These are phyloP conservation scores for Chloropsis cyanopogon DNA, from an alignment of 2,113 vertebrate genomes.

Conservation along the genomic window DNA sequence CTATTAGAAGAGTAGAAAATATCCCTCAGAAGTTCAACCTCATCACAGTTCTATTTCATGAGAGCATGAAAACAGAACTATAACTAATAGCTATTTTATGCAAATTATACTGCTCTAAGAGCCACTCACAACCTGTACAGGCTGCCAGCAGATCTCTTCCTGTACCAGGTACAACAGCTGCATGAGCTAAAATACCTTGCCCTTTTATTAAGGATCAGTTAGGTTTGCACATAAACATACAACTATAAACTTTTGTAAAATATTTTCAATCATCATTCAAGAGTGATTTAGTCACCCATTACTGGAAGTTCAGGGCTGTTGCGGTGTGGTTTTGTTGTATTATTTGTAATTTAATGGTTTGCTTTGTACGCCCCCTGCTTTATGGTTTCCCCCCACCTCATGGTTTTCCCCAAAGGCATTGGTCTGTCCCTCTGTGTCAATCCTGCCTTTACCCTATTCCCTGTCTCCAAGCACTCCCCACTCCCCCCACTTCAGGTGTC, in stretches of 20 bases:
- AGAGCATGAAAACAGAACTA: not conserved
- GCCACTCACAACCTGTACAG: not conserved
- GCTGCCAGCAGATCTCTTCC: not conserved
- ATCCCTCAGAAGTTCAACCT: not conserved
- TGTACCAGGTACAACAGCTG: rapidly evolving
- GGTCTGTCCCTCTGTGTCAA: too few species aligned
- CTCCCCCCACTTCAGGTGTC: too few species aligned
- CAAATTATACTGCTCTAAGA: not conserved
- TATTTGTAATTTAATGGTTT: too few species aligned
- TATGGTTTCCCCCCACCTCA: too few species aligned
- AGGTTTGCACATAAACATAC: not conserved
- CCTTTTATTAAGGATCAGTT: not conserved
- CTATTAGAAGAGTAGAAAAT: not conserved
- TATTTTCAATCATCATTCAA: not conserved
- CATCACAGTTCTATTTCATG: not conserved
- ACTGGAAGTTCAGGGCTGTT: not conserved
- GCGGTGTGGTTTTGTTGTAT: too few species aligned
- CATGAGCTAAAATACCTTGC: not conserved
- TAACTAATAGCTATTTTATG: not conserved
- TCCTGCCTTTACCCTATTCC: too few species aligned
- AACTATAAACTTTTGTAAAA: not conserved
- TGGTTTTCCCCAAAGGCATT: too few species aligned
- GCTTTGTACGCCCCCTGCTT: too few species aligned
- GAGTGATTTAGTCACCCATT: not conserved
- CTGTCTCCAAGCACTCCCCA: too few species aligned